phyloP scores from a whole-genome alignment of 2,888 invertebrate species.

The Colletes collaris region DNA sequence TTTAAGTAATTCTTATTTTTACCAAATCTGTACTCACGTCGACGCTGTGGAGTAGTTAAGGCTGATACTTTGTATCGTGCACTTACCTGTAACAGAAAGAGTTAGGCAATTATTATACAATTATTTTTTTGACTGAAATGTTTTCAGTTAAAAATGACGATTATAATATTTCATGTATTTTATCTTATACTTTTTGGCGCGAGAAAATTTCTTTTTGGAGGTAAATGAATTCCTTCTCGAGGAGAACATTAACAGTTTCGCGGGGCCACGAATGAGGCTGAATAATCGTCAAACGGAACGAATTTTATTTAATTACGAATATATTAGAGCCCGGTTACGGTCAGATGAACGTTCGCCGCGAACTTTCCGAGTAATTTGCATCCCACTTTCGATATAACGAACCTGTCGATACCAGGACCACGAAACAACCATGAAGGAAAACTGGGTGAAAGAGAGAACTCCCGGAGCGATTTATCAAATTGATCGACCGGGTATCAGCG shows the following conservation, averaged over 20 bases:
- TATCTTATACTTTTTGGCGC: no score
- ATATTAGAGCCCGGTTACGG: not conserved
- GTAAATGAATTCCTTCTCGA: not conserved
- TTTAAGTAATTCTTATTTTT: not conserved
- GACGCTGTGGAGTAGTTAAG: not conserved
- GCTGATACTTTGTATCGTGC: not conserved
- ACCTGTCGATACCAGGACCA: slow-evolving; percentile 61
- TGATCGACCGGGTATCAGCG: not conserved
- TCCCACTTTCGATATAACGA: slow-evolving; percentile 38
- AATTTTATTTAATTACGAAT: slow-evolving; percentile 37
- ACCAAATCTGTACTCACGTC: slow-evolving; percentile 4
- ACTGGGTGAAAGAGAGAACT: slow-evolving; percentile 43
- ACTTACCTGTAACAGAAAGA: slow-evolving; percentile 42
- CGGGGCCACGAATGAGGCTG: not conserved
- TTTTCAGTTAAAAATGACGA: no score
- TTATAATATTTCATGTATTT: no score
- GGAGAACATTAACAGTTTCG: no score
- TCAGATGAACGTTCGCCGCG: slow-evolving; percentile 15
- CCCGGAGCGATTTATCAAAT: slow-evolving; percentile 10
- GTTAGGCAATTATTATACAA: not conserved
- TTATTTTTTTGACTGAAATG: no score
- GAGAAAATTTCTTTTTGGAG: no score
- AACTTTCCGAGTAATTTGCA: slow-evolving; percentile 55
- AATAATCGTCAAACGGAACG: not conserved
- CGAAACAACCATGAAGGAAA: slow-evolving; percentile 31